These are phyloP conservation scores for Stenchaetothrips biformis DNA, from an alignment of 2,888 invertebrate genomes.

Conservation along the genomic window DNA sequence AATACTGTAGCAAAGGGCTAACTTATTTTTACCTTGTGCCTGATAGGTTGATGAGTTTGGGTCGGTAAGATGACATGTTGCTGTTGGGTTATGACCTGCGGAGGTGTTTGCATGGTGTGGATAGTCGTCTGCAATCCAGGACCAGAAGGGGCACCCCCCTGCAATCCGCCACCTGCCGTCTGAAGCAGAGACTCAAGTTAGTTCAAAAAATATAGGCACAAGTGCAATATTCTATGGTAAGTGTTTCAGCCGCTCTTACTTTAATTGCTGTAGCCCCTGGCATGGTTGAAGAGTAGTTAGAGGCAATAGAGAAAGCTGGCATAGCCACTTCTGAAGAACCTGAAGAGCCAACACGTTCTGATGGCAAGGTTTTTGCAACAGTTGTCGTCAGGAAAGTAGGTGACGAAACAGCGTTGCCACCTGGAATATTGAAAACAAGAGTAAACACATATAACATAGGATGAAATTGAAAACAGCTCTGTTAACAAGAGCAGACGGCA, in stretches of 20 bases:
- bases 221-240: background rate
- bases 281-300: slow-evolving; percentile 33
- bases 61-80: slow-evolving; percentile 37
- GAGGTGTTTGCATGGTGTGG: background rate
- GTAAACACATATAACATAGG: background rate
- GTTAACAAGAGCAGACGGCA: too few species aligned
- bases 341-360: background rate
- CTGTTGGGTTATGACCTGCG: slow-evolving; percentile 32
- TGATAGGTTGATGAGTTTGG: slow-evolving; percentile 37
- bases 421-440: background rate
- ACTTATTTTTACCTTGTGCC: slow-evolving; percentile 36
- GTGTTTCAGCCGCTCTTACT: background rate
- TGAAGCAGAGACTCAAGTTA: slow-evolving; percentile 28
- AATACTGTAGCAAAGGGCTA: background rate
- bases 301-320: slow-evolving; percentile 21
- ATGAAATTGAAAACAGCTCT: background rate
- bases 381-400: background rate
- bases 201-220: background rate
- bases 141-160: slow-evolving; percentile 36
- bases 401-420: background rate
- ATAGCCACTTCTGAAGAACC: background rate
- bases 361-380: background rate
- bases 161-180: slow-evolving; percentile 35
- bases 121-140: slow-evolving; percentile 33
- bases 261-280: slow-evolving; percentile 36